Base-by-base conservation (phyloP, 2,888 invertebrate species). In the Cremastinae sp. region DNA sequence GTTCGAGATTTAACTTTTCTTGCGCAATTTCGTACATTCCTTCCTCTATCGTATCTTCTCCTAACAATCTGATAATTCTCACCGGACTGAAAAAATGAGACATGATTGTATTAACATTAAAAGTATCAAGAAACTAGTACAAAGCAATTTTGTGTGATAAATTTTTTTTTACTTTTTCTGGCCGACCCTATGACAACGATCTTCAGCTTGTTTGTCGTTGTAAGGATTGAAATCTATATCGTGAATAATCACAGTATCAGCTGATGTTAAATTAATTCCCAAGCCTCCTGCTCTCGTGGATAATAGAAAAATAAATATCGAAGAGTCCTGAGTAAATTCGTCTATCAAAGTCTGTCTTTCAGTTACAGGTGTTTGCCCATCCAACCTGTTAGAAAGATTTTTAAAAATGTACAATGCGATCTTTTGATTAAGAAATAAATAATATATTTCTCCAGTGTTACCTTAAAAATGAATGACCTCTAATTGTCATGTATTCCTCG, bases 191-290 rank as follows among this genome's bases (percentile, higher is more conserved):
- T 93, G 93, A 84, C 92, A 94, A 86, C 95, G 92, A 91, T 99
- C 98, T 89, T 98, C 98, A 0, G 98, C 98, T 90, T 98, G 98
- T 90, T 98, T 98, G 90, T 99, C 98, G 89, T 98, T 98, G 90
- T 98, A 98, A 0, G 98, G 98, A 91, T 99, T 99, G 90, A 97
- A 98, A 91, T 99, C 99, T 61, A 98, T 97, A 87, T 99, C 99
- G 89, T 99, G 98, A 79, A 99, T 95, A 83, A 98, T 95, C 81
- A 98, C 98, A 9, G 96, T 96, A 91, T 98, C 98, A 0, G 99
- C 98, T 0, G 97, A 94, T 0, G 97, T 97, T 79, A 98, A 92
- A 91, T 98, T 98, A 85, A 98, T 97, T 68, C 98, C 98, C 61
- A 98, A 92, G n/a, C 98, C 99, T 36, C 98, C 98, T 0, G 98